Evolutionary conservation across 2,797 vertebrate species (phyloP), one percentile per base, ranked within the genome.

Genomic region (Morus bassanus): DNA sequence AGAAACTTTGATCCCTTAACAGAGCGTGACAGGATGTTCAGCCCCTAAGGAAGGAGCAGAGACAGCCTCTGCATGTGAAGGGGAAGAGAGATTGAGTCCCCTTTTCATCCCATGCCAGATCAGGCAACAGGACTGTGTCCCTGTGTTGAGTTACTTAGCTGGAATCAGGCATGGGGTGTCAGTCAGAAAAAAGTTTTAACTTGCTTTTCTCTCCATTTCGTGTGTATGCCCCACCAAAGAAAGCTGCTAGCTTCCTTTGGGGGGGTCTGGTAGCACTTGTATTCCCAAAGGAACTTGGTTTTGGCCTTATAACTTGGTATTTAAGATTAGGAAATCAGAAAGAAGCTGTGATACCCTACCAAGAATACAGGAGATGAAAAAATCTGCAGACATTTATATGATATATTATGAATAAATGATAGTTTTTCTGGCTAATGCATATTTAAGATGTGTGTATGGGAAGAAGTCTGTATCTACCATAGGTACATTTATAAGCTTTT

Each of bases 41-140:
- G 17, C 41, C 9, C 27, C 51, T 48, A 57, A 89, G 61, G 30
- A 74, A 70, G 43, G 37, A 35, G 19, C 46, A 61, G 37, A 11
- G 27, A 19, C 2, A 1, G n/a, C 24, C 31, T 30, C 43, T 65
- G 23, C 1, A 1, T 2, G 0, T 45, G 23, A 57, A 57, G 15
- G 19, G 25, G 14, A 65, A 69, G 31, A 31, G 43, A 78, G 19
- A 46, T 6, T 27, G 30, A 64, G 41, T 57, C 25, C 15, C 19
- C 24, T 74, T 65, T 65, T 45, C 18, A 53, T 11, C 24, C 4
- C 18, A 1, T 35, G 18, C 16, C 50, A 60, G 18, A 28, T 80
- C 10, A 59, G 69, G 24, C 50, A 77, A 35, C 18, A 65, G 59
- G 50, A 56, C 23, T 15, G 18, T n/a, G 30, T 63, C 41, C 30